These are phyloP conservation scores for Margaritifera margaritifera DNA, from an alignment of 2,888 invertebrate species.

Conservation along the genomic window DNA sequence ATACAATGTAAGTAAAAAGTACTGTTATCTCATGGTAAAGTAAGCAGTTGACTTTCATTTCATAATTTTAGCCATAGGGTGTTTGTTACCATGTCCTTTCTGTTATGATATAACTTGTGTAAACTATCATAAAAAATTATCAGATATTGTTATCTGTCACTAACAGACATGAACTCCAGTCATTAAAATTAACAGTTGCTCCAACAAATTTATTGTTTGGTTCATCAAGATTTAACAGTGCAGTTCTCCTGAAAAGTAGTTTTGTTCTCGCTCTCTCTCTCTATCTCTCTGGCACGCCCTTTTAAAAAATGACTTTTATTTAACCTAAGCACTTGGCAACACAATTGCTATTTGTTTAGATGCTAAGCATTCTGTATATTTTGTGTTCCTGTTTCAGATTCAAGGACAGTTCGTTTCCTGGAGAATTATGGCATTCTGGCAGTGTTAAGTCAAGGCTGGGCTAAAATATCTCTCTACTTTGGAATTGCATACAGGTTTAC, in stretches of 20 bases:
- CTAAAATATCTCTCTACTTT: constrained; percentile 30
- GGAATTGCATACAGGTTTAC: constrained; percentile 31
- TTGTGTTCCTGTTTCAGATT: constrained; percentile 44
- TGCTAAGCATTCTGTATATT: background rate
- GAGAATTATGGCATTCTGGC: constrained; percentile 65
- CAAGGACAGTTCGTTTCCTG: constrained; percentile 60
- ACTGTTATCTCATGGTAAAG: background rate
- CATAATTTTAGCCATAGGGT: background rate
- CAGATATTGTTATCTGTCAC: too few species aligned
- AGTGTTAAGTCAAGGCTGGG: constrained; percentile 50
- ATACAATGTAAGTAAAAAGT: constrained; percentile 56
- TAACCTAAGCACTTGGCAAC: too few species aligned
- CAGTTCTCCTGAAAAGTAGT: too few species aligned
- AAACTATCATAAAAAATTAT: too few species aligned
- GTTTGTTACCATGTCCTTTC: background rate
- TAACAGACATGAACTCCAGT: too few species aligned
- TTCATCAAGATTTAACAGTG: too few species aligned
- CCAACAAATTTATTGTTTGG: background rate
- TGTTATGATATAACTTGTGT: too few species aligned
- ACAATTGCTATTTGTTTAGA: background rate
- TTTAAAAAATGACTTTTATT: too few species aligned
- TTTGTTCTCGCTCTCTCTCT: too few species aligned
- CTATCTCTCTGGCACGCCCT: too few species aligned
- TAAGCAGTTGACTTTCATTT: background rate
- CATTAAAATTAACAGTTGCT: too few species aligned